A percentile compares a stretch with the other conserved stretches of the same genome.
Conservation (phyloP, 2,797 vertebrate species). For the Gambelia wislizenii region DNA sequence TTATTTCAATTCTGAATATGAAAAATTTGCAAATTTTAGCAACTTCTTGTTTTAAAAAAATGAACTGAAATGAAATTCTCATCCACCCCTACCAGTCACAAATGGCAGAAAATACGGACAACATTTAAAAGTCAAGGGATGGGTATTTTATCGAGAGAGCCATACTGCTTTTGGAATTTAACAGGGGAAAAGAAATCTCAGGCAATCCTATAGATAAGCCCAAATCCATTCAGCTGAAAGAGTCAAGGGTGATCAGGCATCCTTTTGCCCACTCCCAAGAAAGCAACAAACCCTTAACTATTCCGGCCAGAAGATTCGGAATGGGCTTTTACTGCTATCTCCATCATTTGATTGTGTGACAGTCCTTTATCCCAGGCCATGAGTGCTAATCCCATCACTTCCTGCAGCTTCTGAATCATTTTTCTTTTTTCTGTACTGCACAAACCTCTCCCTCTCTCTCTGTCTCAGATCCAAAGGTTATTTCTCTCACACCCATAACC, state of each 20-base stretch:
- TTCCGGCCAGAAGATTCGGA: background rate
- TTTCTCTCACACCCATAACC: background rate
- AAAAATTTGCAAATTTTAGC: too few relatives aligned
- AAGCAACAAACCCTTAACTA: background rate
- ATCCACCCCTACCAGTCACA: too few relatives aligned
- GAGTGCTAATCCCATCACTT: background rate
- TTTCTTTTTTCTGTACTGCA: too few relatives aligned
- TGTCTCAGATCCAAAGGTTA: background rate
- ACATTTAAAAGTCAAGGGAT: background rate
- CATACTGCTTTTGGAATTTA: background rate
- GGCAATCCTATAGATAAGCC: background rate
- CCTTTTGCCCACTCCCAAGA: background rate
- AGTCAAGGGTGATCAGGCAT: background rate
- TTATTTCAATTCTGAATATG: too few relatives aligned
- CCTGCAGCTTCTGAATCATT: background rate
- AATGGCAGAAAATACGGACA: too few relatives aligned
- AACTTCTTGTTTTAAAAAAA: too few relatives aligned
- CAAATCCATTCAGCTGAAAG: background rate
- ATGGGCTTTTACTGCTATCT: background rate
- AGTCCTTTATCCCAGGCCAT: accelerated
- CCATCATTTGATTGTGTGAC: too few relatives aligned
- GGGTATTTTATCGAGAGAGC: background rate
- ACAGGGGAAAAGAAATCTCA: background rate
- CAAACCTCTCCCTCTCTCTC: background rate
- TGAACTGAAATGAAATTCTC: too few relatives aligned